Base-by-base conservation (phyloP, 2,888 invertebrate species). In the Ochlodes sylvanus region DNA sequence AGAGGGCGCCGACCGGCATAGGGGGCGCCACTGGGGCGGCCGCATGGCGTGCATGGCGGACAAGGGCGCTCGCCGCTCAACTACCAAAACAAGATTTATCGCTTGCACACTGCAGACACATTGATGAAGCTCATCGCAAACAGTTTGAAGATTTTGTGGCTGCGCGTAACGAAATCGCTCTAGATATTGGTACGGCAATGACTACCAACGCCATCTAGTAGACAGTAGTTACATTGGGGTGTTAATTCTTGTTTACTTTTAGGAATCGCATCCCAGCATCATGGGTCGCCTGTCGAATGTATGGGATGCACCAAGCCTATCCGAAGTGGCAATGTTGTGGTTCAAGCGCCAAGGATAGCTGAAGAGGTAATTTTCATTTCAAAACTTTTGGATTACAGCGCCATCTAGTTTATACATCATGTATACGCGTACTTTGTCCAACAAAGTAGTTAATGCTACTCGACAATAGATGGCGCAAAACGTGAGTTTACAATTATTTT, bases 41-140 rank as follows among this genome's bases (percentile, higher is more conserved):
- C 0, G 89, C 89, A 5, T 92, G 90, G 92, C 87, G 90, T 7
- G 87, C 87, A 0, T 93, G 92, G 92, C 72, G 89, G 75, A 87
- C 90, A 74, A 79, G 93, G 75, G 85, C 95, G 82, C 93, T 99
- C 79, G 96, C 98, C 73, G 94, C 95, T 72, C 99, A 99, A 92
- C 94, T 99, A 81, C 99, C 99, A 50, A 97, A 97, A 86, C 98
- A 99, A 92, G 99, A 99, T 87, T 95, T 99, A 69, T 97, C 98
- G 9, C 93, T 97, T 77, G 96, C 96, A 64, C 98, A 98, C 85
- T 98, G 98, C 89, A 96, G 96, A 82, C 97, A 98, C 86, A 94
- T 99, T 69, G 97, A 97, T 73, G 94, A 96, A 17, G 95, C 95
- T 80, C 96, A 97, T 83, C 95, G 95, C 80, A 95, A 96, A 75